Conservation (phyloP, 2,797 vertebrate species). For the Eulemur albifrons region DNA sequence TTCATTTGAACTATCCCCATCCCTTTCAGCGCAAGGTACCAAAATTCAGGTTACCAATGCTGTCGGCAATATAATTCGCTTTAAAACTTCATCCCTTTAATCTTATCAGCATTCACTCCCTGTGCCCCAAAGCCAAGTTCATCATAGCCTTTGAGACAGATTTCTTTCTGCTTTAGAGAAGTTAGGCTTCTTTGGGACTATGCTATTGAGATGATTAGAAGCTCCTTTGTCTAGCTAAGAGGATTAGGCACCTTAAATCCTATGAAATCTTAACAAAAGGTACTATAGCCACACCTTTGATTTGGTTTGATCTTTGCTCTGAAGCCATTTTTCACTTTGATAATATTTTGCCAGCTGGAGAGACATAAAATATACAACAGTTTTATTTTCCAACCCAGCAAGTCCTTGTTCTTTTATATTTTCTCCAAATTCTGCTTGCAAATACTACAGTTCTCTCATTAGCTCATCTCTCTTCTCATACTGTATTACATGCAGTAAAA, state of each 20-base stretch:
- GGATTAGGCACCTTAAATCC: neutral
- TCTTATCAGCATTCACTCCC: neutral
- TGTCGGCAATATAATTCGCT: neutral
- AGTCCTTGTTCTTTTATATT: neutral
- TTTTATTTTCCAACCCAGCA: neutral
- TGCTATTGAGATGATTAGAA: neutral
- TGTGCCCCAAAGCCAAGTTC: neutral
- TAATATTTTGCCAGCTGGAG: neutral
- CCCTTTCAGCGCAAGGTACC: neutral
- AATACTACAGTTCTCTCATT: neutral
- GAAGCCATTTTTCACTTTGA: neutral
- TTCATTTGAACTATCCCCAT: neutral
- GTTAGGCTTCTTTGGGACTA: neutral
- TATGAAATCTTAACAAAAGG: neutral
- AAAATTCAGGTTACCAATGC: neutral
- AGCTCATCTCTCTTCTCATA: neutral
- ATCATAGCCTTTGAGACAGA: neutral
- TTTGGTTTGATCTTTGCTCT: neutral
- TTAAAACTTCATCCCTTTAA: neutral
- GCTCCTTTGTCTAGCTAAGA: neutral
- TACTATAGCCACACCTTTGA: neutral
- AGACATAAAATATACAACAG: neutral
- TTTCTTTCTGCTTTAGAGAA: neutral
- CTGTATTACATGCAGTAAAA: neutral
- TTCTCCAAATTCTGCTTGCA: conserved; percentile 16